Evolutionary conservation across 2,113 vertebrate species (phyloP).

Genomic region (Gracilinanus agilis): DNA sequence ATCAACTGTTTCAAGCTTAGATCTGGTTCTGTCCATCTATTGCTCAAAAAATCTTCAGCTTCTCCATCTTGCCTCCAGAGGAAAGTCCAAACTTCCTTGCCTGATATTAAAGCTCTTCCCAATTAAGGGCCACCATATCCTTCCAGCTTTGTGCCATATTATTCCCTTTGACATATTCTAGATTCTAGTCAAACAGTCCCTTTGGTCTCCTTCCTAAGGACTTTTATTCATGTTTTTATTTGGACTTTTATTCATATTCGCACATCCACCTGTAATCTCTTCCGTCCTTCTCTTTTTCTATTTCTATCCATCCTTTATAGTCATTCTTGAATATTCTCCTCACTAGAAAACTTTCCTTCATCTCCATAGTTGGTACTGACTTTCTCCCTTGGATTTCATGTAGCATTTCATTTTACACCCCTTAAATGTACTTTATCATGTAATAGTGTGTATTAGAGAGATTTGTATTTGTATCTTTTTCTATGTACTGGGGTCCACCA

Average conservation of each 20-base stretch:
- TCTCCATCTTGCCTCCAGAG: background rate
- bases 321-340: background rate
- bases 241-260: background rate
- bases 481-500: background rate
- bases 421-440: background rate
- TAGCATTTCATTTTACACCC: background rate
- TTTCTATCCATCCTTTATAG: background rate
- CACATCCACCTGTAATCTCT: background rate
- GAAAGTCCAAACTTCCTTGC: background rate
- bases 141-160: background rate
- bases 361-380: background rate
- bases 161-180: background rate
- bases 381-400: background rate
- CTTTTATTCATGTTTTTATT: too few species aligned
- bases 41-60: background rate
- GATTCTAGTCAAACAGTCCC: background rate
- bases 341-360: background rate
- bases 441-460: background rate
- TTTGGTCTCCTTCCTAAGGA: background rate
- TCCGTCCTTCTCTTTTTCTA: background rate
- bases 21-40: background rate
- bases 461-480: too few species aligned
- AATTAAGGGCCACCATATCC: background rate
- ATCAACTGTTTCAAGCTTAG: background rate
- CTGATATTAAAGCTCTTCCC: background rate